A percentile compares a stretch with the other conserved stretches of the same genome.
These are phyloP conservation scores for Pardalotus punctatus DNA, from an alignment of 2,113 vertebrate genomes.

Conservation along the genomic window DNA sequence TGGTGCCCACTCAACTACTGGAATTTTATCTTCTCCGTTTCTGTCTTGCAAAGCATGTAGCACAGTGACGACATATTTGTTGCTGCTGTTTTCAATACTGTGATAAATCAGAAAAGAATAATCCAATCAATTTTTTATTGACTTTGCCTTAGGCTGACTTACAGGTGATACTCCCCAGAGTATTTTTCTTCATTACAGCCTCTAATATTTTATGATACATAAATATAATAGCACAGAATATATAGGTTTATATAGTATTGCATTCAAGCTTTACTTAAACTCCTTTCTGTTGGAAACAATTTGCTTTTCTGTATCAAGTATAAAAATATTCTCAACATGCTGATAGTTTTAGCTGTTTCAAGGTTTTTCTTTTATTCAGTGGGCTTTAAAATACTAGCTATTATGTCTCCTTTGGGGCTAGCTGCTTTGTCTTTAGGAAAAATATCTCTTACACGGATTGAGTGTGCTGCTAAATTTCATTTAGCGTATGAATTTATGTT, in stretches of 20 bases:
- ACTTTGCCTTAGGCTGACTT: background rate
- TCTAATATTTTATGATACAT: background rate
- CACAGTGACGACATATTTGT: fast-evolving
- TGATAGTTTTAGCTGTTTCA: background rate
- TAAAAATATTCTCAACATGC: background rate
- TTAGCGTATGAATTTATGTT: background rate
- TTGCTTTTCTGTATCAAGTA: background rate
- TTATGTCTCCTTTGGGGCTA: background rate
- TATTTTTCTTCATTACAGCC: background rate
- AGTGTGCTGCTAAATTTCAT: background rate
- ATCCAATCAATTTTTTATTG: background rate
- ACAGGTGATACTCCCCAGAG: background rate
- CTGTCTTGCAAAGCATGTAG: fast-evolving
- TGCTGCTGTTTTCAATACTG: background rate
- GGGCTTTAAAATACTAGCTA: background rate
- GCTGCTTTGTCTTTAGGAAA: background rate
- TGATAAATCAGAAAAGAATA: background rate
- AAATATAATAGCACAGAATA: background rate
- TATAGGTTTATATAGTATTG: background rate
- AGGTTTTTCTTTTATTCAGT: background rate
- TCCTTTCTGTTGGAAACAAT: background rate
- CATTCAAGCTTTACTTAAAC: background rate
- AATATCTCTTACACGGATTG: background rate
- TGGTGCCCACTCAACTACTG: background rate
- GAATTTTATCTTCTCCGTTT: background rate